Conservation (phyloP, 2,797 vertebrate species). For the Myoxocephalus aenaeus region DNA sequence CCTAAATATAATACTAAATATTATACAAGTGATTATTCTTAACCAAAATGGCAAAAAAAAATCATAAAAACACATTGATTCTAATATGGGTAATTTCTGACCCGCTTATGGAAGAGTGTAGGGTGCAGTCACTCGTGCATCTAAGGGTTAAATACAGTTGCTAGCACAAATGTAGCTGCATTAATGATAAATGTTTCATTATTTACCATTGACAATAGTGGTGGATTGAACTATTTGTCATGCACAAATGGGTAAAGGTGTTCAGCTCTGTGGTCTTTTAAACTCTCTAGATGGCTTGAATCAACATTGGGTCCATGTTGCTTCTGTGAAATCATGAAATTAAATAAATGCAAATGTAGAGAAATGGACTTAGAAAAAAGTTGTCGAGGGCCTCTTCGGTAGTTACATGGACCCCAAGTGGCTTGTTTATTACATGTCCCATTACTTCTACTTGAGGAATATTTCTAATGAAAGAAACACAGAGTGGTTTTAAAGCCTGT, state of each 20-base stretch:
- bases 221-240: not conserved
- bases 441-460: not conserved
- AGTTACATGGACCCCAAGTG: conserved; percentile 2
- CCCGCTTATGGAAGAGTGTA: too few relatives aligned
- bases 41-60: too few relatives aligned
- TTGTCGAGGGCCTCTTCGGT: not conserved
- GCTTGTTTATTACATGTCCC: conserved; percentile 3
- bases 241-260: not conserved
- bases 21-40: too few relatives aligned
- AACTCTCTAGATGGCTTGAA: not conserved
- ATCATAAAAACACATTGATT: too few relatives aligned
- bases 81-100: too few relatives aligned
- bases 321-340: not conserved
- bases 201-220: not conserved
- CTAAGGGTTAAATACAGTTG: not conserved
- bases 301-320: not conserved
- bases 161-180: not conserved
- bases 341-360: not conserved
- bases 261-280: not conserved
- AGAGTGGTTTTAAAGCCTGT: not conserved
- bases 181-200: not conserved
- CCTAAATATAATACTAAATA: too few relatives aligned
- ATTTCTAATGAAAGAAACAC: not conserved
- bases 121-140: too few relatives aligned
- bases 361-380: not conserved